Evolutionary conservation across 2,797 vertebrate genomes (phyloP).

Genomic region (Propithecus perrieri): DNA sequence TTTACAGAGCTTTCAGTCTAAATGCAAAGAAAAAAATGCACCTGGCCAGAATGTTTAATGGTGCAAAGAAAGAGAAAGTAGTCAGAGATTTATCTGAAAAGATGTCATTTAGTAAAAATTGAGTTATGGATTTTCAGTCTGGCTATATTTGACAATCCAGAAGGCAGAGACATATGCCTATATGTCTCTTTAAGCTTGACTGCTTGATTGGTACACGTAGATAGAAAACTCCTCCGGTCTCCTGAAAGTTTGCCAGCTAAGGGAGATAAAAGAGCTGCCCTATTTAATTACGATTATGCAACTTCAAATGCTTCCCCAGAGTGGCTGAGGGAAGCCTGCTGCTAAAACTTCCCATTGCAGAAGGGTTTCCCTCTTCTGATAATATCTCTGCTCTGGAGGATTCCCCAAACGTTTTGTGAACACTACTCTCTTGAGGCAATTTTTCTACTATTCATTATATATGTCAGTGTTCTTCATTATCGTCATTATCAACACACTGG

Average conservation of each 20-base stretch:
- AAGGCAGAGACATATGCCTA: not conserved
- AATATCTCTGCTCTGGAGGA: slow-evolving; percentile 13
- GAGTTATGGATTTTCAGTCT: not conserved
- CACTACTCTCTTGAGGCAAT: not conserved
- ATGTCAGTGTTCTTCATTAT: slow-evolving; percentile 4
- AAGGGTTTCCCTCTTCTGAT: slow-evolving; percentile 46
- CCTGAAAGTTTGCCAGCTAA: not conserved
- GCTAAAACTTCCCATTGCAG: slow-evolving; percentile 29
- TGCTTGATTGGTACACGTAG: not conserved
- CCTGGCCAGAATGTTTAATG: not conserved
- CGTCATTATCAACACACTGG: not conserved
- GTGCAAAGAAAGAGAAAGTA: not conserved
- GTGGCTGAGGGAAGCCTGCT: slow-evolving; percentile 16
- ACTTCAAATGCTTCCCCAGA: slow-evolving; percentile 60
- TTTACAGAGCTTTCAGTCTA: not conserved
- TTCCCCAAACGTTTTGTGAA: slow-evolving; percentile 45
- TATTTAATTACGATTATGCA: slow-evolving; percentile 13
- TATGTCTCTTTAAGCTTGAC: not conserved
- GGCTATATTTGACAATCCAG: not conserved
- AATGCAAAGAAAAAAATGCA: not conserved
- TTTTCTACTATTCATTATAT: slow-evolving; percentile 44
- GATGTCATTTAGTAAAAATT: not conserved
- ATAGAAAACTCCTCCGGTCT: not conserved
- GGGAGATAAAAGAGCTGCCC: slow-evolving; percentile 53
- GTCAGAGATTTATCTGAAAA: not conserved